phyloP scores from a whole-genome alignment of 2,797 vertebrate genomes.

The Enteromius mattozi region DNA sequence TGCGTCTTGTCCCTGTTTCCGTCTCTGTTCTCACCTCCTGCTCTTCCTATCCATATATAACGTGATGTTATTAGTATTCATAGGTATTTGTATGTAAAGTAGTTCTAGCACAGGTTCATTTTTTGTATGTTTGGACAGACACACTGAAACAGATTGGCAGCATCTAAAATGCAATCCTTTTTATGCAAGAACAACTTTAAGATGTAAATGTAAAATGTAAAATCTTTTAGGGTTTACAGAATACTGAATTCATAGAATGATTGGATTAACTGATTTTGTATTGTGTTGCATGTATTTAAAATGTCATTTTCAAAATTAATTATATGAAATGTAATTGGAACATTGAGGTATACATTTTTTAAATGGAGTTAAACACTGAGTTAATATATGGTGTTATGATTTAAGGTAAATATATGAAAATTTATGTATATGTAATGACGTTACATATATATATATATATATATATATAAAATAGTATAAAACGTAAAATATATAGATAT shows the following conservation, averaged over 20 bases:
- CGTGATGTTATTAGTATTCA: conserved; percentile 11
- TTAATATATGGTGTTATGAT: no score
- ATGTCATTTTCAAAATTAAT: neutral
- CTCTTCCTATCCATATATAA: conserved; percentile 56
- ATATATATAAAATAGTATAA: no score
- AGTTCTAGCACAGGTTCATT: conserved; percentile 25
- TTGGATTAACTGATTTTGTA: neutral
- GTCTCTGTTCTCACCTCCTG: conserved; percentile 24
- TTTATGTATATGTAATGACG: no score
- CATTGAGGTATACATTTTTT: no score
- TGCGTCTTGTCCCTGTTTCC: conserved; percentile 2
- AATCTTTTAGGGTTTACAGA: neutral
- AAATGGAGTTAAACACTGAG: no score
- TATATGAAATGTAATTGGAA: neutral
- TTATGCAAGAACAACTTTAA: neutral
- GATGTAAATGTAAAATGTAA: neutral
- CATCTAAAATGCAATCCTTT: conserved; percentile 19
- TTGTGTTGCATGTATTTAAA: neutral
- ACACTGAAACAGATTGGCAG: conserved; percentile 4
- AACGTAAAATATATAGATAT: no score
- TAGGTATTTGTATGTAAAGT: conserved; percentile 8
- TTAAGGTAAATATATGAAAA: neutral
- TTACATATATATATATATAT: no score
- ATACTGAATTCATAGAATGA: neutral
- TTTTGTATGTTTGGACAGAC: neutral